These are phyloP conservation scores for Adelosebastes latens DNA, from an alignment of 2,797 vertebrate species.

Conservation along the genomic window DNA sequence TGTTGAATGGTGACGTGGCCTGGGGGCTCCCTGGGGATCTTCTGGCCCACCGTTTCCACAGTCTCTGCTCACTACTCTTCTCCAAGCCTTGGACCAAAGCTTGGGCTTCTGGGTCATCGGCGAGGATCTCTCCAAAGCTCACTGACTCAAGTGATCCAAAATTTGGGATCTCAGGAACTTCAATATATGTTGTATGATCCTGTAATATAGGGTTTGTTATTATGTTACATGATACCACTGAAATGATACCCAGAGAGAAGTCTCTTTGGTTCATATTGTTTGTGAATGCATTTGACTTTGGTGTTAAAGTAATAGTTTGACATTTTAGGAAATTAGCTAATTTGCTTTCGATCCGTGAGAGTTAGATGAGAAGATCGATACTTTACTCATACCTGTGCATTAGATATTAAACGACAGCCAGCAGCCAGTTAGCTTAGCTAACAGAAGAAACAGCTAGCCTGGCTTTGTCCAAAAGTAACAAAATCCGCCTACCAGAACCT, in stretches of 20 bases:
- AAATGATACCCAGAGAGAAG: background rate
- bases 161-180: slow-evolving; percentile 30
- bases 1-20: background rate
- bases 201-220: slow-evolving; percentile 30
- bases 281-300: background rate
- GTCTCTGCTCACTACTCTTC: slow-evolving; percentile 56
- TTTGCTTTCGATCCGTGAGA: background rate
- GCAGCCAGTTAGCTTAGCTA: background rate
- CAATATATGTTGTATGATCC: background rate
- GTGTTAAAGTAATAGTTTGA: background rate
- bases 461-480: background rate
- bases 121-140: background rate
- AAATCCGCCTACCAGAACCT: background rate
- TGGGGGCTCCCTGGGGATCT: slow-evolving; percentile 25
- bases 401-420: background rate
- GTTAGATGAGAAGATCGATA: background rate
- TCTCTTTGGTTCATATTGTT: background rate
- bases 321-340: background rate
- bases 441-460: background rate
- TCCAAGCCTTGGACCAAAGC: slow-evolving; percentile 33
- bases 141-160: slow-evolving; percentile 43
- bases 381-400: background rate
- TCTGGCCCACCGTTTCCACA: slow-evolving; percentile 65
- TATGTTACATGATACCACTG: background rate
- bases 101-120: slow-evolving; percentile 30